Percentiles rank a stretch among this genome's conserved stretches.
These are phyloP conservation scores for Steromphala cineraria DNA, from an alignment of 2,888 invertebrate species.

Conservation along the genomic window DNA sequence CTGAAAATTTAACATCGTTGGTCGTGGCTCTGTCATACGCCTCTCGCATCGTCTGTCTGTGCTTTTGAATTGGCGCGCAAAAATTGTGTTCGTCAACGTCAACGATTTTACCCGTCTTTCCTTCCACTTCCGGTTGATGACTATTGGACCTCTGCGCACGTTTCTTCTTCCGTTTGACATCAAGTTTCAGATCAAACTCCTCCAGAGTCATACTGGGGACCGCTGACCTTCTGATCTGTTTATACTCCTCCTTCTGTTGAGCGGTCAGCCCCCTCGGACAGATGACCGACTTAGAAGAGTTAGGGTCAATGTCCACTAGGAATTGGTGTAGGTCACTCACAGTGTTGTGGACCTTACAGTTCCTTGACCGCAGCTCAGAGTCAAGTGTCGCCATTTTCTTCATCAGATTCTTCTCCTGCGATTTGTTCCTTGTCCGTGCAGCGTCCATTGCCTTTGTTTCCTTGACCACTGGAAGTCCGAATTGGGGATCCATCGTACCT, in stretches of 20 bases:
- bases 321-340: background rate
- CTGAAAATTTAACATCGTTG: background rate
- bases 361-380: background rate
- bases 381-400: background rate
- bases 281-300: background rate
- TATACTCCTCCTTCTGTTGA: background rate
- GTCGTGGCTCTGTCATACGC: background rate
- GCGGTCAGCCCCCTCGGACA: slow-evolving; percentile 10
- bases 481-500: slow-evolving; percentile 25
- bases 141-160: background rate
- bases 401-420: slow-evolving; percentile 26
- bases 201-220: slow-evolving; percentile 23
- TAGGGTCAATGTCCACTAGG: background rate
- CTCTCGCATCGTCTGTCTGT: background rate
- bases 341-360: slow-evolving; percentile 7
- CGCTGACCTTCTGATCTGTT: background rate
- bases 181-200: slow-evolving; percentile 17
- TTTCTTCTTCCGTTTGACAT: background rate
- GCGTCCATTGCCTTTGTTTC: slow-evolving; percentile 31
- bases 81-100: background rate
- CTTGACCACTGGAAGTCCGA: slow-evolving; percentile 30
- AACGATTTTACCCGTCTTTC: background rate
- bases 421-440: slow-evolving; percentile 27
- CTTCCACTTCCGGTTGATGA: background rate
- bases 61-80: background rate